Evolutionary conservation across 2,113 vertebrate species (phyloP).

Genomic region (Dipodomys stephensi): DNA sequence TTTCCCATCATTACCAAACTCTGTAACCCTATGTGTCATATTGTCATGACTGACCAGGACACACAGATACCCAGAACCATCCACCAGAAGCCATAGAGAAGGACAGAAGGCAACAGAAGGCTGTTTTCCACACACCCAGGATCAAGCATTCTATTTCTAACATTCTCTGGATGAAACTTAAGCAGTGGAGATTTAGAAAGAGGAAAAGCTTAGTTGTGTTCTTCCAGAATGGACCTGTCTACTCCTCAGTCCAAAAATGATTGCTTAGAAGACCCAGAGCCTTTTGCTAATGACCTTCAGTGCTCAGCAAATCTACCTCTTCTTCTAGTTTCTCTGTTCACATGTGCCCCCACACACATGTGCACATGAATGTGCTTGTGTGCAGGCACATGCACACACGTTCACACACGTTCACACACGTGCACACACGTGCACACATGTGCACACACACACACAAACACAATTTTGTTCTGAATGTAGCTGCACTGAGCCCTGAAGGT

Average conservation of each 20-base stretch:
- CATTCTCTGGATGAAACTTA: not conserved
- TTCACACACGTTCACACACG: too few relatives aligned
- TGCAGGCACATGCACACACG: rapidly evolving
- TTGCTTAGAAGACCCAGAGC: not conserved
- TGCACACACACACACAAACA: not conserved
- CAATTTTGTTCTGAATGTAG: not conserved
- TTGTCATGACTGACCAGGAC: not conserved
- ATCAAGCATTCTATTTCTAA: not conserved
- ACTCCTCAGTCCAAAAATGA: not conserved
- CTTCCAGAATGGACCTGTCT: not conserved
- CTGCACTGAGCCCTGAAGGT: not conserved
- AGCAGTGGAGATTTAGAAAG: not conserved
- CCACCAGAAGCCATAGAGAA: not conserved
- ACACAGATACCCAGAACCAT: not conserved
- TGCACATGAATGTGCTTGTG: too few relatives aligned
- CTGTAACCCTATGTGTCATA: too few relatives aligned
- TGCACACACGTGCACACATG: not conserved
- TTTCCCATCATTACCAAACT: not conserved
- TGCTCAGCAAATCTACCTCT: not conserved
- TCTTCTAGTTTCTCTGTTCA: too few relatives aligned
- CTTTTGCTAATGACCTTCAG: not conserved
- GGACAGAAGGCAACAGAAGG: not conserved
- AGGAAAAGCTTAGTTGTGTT: not conserved
- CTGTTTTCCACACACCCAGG: not conserved
- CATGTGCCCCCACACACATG: not conserved